Base-by-base conservation (phyloP, 2,888 invertebrate genomes). In the Meliscaeva auricollis region DNA sequence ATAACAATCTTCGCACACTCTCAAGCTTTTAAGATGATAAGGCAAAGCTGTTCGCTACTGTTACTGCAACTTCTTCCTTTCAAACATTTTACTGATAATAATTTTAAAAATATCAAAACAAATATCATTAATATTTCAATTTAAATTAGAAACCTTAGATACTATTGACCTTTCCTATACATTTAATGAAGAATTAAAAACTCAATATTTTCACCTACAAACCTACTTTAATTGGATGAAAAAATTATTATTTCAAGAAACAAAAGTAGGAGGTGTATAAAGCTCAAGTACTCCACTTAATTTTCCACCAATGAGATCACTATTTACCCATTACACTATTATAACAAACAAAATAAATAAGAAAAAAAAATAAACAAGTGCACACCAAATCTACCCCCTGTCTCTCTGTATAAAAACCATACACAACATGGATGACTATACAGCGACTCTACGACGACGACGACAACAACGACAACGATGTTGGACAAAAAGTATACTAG, bases 281-380 rank as follows among this genome's bases (percentile, higher is more conserved):
- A 77, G 56, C 77, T 73, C 73, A 73, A 85, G 76, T 81, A 73
- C 73, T 72, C 52, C 68, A 85, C 69, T 64, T 81, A 81, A 81
- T 81, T 81, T 81, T 81, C 85, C 85, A 77, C 85, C 85, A 85
- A 85, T 85, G 81, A 85, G 81, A 85, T 85, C 85, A 85, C 85
- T 85, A 85, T 85, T 85, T 85, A 77, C 81, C 85, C 76, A 77
- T 85, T 81, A 62, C 62, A 69, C 66, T 48, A n/a, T 66, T 41
- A n/a, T 26, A 62, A n/a, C n/a, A n/a, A n/a, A n/a, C n/a, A n/a
- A n/a, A 48, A 6, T 64, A 60, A 76, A 73, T 74, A 46, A 32
- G 50, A 50, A 22, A 48, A 66, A 48, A 20, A 50, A 66, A 48
- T 50, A 85, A 62, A 60, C 76, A 85, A 85, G 76, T 77, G 76